phyloP scores from a whole-genome alignment of 2,113 vertebrate genomes.

The Sylvia atricapilla region DNA sequence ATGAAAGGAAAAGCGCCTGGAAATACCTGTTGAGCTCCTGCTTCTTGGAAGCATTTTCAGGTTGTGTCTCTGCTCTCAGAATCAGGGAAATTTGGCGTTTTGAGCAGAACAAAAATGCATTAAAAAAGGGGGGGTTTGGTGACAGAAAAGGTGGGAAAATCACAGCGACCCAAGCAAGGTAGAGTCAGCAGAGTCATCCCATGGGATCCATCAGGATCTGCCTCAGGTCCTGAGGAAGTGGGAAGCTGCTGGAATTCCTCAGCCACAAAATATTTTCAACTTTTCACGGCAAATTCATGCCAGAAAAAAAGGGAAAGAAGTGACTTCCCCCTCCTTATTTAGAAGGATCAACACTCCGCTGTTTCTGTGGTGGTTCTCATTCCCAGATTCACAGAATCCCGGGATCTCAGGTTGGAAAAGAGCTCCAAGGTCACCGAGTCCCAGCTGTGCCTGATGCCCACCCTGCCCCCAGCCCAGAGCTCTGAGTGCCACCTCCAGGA shows the following conservation, averaged over 20 bases:
- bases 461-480: not conserved
- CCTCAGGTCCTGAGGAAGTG: not conserved
- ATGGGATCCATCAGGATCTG: not conserved
- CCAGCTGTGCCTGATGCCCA: accelerated
- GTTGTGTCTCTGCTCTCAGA: not conserved
- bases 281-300: not conserved
- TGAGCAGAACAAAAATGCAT: not conserved
- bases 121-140: not conserved
- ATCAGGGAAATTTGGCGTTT: not conserved
- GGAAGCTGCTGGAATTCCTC: not conserved
- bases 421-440: accelerated
- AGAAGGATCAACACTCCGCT: not conserved
- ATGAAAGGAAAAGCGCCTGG: not conserved
- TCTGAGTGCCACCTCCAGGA: not conserved
- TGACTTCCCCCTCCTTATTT: not conserved
- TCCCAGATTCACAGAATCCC: not conserved
- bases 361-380: accelerated
- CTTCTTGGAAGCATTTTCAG: not conserved
- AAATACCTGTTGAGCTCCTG: not conserved
- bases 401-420: accelerated
- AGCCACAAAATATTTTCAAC: not conserved
- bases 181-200: not conserved
- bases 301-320: not conserved
- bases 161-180: accelerated
- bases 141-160: not conserved